These are phyloP conservation scores for Candoia aspera DNA, from an alignment of 2,113 vertebrate genomes.

Conservation along the genomic window DNA sequence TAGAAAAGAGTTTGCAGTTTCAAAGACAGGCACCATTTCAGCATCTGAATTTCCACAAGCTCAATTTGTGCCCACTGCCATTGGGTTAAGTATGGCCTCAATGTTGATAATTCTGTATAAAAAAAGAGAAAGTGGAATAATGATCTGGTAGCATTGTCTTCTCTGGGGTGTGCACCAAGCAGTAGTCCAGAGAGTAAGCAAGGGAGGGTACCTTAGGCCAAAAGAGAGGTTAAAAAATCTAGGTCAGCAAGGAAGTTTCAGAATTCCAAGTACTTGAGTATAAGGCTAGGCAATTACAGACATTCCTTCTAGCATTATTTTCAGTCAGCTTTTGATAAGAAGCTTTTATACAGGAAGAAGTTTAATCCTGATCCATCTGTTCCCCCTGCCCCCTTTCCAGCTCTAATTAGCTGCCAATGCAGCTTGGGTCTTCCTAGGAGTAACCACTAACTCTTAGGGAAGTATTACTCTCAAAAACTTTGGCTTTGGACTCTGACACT, in stretches of 20 bases:
- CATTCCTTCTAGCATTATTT: background rate
- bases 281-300: background rate
- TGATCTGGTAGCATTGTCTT: background rate
- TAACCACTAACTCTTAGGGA: background rate
- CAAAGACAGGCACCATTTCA: background rate
- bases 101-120: background rate
- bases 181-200: background rate
- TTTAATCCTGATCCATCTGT: background rate
- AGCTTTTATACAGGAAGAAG: background rate
- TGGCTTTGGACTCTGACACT: background rate
- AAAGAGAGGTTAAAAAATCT: background rate
- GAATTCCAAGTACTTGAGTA: background rate
- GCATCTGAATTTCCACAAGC: background rate
- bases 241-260: background rate
- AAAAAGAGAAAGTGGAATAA: background rate
- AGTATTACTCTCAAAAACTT: background rate
- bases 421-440: background rate
- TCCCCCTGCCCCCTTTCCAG: background rate
- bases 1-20: background rate
- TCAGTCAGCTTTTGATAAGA: background rate
- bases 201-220: background rate
- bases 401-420: background rate
- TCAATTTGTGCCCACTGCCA: background rate
- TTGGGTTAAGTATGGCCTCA: background rate
- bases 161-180: background rate